A percentile compares a stretch with the other conserved stretches of the same genome.
Conservation (phyloP, 2,113 vertebrate genomes). For the Salminus brasiliensis region DNA sequence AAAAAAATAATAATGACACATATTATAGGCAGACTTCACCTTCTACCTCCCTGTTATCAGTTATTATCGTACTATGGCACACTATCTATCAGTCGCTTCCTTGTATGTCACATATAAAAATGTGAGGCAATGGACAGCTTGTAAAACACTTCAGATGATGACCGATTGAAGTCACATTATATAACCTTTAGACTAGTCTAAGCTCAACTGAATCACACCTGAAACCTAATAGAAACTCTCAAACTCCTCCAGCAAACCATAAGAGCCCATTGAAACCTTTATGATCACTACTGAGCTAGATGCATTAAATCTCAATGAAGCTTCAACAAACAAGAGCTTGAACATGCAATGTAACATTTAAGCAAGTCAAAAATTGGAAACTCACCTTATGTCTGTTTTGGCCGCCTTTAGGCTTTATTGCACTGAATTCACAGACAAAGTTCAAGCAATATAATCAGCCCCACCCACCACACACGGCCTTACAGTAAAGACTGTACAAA, state of each 20-base stretch:
- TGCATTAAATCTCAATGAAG: neutral
- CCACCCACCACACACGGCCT: constrained; percentile 28
- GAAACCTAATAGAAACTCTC: too few species aligned
- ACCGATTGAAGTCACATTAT: neutral
- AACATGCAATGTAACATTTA: neutral
- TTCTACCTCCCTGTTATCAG: neutral
- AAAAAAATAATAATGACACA: too few species aligned
- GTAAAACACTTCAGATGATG: neutral
- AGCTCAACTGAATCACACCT: too few species aligned
- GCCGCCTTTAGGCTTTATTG: constrained; percentile 28
- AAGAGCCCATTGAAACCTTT: neutral
- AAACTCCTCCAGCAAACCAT: neutral
- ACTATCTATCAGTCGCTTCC: neutral
- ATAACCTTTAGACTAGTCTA: neutral
- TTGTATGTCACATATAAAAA: neutral
- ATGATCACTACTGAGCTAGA: neutral
- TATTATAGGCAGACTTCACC: too few species aligned
- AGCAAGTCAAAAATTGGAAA: neutral
- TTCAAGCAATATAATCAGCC: constrained; percentile 24
- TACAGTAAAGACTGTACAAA: constrained; percentile 7
- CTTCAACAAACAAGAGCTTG: neutral
- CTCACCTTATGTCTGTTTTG: constrained; percentile 31
- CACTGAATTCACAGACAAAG: constrained; percentile 41
- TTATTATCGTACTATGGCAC: neutral
- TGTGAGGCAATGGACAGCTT: neutral